These are phyloP conservation scores for Entelurus aequoreus DNA, from an alignment of 2,113 vertebrate species.

Conservation along the genomic window DNA sequence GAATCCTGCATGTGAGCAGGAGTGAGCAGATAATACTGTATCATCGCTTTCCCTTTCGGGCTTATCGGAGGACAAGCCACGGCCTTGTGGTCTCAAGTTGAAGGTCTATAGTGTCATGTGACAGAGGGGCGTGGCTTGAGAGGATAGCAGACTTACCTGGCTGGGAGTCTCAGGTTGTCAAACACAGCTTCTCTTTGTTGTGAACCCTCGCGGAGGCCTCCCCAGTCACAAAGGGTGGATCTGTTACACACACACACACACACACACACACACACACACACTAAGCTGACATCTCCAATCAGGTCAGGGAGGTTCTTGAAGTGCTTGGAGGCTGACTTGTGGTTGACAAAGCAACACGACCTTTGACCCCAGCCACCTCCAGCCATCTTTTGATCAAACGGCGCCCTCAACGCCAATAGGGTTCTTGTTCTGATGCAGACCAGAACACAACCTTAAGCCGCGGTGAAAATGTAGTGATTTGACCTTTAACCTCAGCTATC, in stretches of 20 bases:
- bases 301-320: slow-evolving; percentile 38
- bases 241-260: slow-evolving; percentile 53
- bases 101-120: neutral
- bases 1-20: no score
- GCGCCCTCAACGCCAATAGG: neutral
- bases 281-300: slow-evolving; percentile 54
- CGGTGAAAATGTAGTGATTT: neutral
- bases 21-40: neutral
- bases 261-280: slow-evolving; percentile 17
- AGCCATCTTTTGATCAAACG: neutral
- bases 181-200: slow-evolving; percentile 69
- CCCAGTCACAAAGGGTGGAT: slow-evolving; percentile 59
- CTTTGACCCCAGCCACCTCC: slow-evolving; percentile 1
- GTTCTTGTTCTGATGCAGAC: neutral
- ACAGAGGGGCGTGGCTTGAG: slow-evolving; percentile 26
- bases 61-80: neutral
- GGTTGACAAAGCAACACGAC: slow-evolving; percentile 22
- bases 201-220: slow-evolving; percentile 62
- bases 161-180: slow-evolving; percentile 42
- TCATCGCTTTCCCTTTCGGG: neutral
- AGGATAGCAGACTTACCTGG: slow-evolving; percentile 25
- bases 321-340: slow-evolving; percentile 16
- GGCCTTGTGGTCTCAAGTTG: slow-evolving; percentile 4
- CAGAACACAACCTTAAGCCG: neutral
- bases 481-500: neutral